These are phyloP conservation scores for Andrena minutula DNA, from an alignment of 2,888 invertebrate species.

Conservation along the genomic window DNA sequence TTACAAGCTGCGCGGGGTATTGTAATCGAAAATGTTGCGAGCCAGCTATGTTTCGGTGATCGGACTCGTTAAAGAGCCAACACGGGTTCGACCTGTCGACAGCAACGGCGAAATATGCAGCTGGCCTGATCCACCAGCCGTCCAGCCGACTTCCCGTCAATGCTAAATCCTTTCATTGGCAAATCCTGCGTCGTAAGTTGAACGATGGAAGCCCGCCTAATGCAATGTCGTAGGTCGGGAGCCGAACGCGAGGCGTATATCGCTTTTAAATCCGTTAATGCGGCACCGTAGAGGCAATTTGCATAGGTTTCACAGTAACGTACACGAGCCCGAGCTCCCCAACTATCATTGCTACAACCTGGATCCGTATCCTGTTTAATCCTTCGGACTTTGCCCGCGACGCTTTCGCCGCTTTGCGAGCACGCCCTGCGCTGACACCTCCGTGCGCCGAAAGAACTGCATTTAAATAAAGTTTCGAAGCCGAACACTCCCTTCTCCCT, in stretches of 20 bases:
- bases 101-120: not conserved
- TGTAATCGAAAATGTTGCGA: not conserved
- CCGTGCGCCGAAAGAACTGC: conserved; percentile 24
- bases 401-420: conserved; percentile 47
- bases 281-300: conserved; percentile 78
- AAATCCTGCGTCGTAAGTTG: conserved; percentile 66
- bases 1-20: not conserved
- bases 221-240: conserved; percentile 72
- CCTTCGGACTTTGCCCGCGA: conserved; percentile 71
- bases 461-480: conserved; percentile 55
- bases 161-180: conserved; percentile 28
- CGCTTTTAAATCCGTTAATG: conserved; percentile 83
- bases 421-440: conserved; percentile 8
- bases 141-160: conserved; percentile 20
- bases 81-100: too few relatives aligned
- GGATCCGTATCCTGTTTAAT: conserved; percentile 71
- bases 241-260: conserved; percentile 76
- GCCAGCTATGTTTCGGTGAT: not conserved
- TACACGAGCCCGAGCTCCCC: conserved; percentile 29
- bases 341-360: conserved; percentile 67
- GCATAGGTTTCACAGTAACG: conserved; percentile 77
- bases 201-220: conserved; percentile 77
- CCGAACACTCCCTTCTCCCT: not conserved
- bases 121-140: not conserved
- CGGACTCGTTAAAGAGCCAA: not conserved